Evolutionary conservation across 2,113 vertebrate genomes (phyloP).

Genomic region (Mellivora capensis): DNA sequence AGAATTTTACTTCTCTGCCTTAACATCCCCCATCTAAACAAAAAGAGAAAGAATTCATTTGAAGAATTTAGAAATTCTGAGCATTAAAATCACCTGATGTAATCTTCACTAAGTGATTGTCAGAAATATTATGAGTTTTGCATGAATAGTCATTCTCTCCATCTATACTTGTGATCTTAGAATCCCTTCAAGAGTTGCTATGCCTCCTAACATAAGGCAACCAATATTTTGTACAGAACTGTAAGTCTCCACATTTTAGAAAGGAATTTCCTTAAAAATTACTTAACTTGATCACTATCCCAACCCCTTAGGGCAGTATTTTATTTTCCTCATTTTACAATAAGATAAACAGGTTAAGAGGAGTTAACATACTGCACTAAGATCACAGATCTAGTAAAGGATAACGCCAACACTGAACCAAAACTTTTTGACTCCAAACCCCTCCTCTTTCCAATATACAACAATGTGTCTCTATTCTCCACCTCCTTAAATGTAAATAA

Average conservation of each 20-base stretch:
- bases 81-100: not conserved
- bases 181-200: conserved; percentile 19
- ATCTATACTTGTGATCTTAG: not conserved
- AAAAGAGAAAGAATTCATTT: not conserved
- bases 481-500: not conserved
- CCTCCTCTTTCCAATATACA: not conserved
- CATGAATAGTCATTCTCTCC: not conserved
- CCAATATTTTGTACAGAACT: not conserved
- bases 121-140: not conserved
- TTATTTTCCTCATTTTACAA: conserved; percentile 11
- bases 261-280: conserved; percentile 1
- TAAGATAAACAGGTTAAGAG: not conserved
- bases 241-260: not conserved
- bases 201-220: not conserved
- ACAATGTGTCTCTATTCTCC: not conserved
- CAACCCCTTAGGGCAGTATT: not conserved
- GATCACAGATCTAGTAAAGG: not conserved
- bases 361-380: not conserved
- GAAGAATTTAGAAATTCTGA: not conserved
- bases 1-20: not conserved
- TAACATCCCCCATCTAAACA: not conserved
- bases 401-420: not conserved
- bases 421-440: not conserved
- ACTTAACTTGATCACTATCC: conserved; percentile 10
- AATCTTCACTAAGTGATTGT: not conserved